phyloP scores from a whole-genome alignment of 2,888 invertebrate genomes.

The Suillia variegata region DNA sequence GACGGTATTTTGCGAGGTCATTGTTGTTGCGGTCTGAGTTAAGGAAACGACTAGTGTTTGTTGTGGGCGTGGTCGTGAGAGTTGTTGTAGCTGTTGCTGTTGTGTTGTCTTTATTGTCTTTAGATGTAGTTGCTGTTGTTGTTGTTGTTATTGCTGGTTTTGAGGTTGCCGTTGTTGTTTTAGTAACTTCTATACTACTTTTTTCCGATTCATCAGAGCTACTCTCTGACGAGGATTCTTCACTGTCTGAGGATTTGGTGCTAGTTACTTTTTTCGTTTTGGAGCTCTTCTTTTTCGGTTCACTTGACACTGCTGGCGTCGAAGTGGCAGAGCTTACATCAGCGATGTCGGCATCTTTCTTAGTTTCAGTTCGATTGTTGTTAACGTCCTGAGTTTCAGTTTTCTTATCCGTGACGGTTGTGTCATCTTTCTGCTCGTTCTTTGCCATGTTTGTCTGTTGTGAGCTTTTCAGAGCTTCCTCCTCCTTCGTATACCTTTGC shows the following conservation, averaged over 20 bases:
- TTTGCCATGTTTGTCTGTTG: constrained; percentile 36
- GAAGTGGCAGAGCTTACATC: constrained; percentile 20
- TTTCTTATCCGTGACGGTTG: constrained; percentile 28
- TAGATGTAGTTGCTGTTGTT: constrained; percentile 49
- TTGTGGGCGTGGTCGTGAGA: constrained; percentile 29
- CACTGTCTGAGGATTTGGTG: constrained; percentile 32
- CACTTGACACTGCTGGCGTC: constrained; percentile 31
- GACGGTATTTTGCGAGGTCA: constrained; percentile 53
- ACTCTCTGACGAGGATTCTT: constrained; percentile 32
- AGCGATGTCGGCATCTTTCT: constrained; percentile 24
- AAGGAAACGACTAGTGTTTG: constrained; percentile 26
- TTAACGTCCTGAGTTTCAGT: constrained; percentile 22
- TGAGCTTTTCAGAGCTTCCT: constrained; percentile 65
- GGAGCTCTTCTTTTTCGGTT: constrained; percentile 46
- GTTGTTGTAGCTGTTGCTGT: constrained; percentile 40
- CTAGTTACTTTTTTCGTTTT: constrained; percentile 54
- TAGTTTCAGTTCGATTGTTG: constrained; percentile 22
- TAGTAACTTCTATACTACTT: constrained; percentile 33
- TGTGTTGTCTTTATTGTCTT: constrained; percentile 49
- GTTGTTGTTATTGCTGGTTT: constrained; percentile 59
- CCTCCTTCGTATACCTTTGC: constrained; percentile 80
- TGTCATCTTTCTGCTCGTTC: constrained; percentile 33
- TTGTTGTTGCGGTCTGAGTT: constrained; percentile 34
- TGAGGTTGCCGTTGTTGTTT: constrained; percentile 32
- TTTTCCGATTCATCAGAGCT: constrained; percentile 38